Evolutionary conservation across 2,113 vertebrate species (phyloP).

Genomic region (Nibea albiflora): DNA sequence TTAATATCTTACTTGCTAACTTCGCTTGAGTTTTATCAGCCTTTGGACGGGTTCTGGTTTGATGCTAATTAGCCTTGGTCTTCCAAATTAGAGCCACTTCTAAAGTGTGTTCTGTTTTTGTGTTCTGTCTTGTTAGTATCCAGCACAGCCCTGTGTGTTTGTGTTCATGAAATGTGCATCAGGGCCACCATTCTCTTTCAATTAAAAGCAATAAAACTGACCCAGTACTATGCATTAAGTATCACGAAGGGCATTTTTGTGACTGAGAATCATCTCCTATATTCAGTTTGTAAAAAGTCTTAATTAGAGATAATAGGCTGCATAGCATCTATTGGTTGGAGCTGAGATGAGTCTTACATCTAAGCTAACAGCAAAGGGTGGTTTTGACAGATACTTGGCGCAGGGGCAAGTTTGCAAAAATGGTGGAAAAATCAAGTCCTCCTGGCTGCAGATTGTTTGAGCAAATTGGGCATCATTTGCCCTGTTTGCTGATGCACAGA

Average conservation of each 20-base stretch:
- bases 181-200: not conserved
- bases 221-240: not conserved
- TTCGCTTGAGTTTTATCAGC: not conserved
- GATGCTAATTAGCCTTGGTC: not conserved
- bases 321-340: not conserved
- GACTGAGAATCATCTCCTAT: not conserved
- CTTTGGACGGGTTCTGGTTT: not conserved
- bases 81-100: not conserved
- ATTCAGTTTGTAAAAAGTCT: not conserved
- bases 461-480: not conserved
- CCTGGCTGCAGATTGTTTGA: not conserved
- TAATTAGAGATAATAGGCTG: not conserved
- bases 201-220: not conserved
- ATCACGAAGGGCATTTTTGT: not conserved
- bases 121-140: not conserved
- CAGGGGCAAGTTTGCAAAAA: not conserved
- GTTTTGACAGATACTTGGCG: not conserved
- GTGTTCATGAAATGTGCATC: not conserved
- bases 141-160: not conserved
- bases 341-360: not conserved
- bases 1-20: not conserved
- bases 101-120: not conserved
- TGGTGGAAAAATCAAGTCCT: not conserved
- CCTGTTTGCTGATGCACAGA: not conserved
- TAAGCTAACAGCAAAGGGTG: not conserved